phyloP scores from a whole-genome alignment of 2,888 invertebrate genomes.

The Agrochola macilenta region DNA sequence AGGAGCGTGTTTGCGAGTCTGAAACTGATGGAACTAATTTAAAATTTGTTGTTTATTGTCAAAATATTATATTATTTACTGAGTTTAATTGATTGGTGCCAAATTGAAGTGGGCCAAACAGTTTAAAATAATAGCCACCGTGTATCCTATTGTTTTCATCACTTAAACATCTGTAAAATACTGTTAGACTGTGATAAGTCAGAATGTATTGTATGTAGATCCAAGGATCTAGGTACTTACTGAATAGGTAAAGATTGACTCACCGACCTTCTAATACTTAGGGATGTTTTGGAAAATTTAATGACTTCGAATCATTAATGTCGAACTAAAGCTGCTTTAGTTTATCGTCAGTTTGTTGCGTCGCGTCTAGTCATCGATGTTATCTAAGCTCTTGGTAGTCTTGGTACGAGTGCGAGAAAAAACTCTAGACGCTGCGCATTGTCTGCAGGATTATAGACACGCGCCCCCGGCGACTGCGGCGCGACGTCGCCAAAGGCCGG shows the following conservation, averaged over 20 bases:
- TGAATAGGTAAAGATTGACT: background rate
- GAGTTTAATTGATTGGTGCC: background rate
- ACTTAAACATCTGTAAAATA: background rate
- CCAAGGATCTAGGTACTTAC: background rate
- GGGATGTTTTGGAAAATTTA: background rate
- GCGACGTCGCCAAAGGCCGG: conserved; percentile 27
- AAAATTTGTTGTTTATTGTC: conserved; percentile 53
- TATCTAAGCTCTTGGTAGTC: conserved; percentile 59
- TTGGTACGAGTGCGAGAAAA: conserved; percentile 65
- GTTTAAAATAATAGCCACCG: background rate
- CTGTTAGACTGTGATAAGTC: background rate
- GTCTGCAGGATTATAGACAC: conserved; percentile 71
- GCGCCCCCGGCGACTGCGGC: conserved; percentile 71
- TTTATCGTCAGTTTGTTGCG: background rate
- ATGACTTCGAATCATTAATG: background rate
- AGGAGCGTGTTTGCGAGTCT: conserved; percentile 53
- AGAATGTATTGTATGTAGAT: background rate
- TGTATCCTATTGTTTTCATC: background rate
- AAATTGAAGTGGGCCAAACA: background rate
- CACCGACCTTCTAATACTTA: background rate
- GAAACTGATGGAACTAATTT: conserved; percentile 66
- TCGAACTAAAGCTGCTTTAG: background rate
- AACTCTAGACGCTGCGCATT: conserved; percentile 59
- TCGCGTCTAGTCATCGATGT: conserved; percentile 41
- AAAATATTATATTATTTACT: conserved; percentile 27